phyloP scores from a whole-genome alignment of 2,888 invertebrate genomes.

The Rhingia campestris region DNA sequence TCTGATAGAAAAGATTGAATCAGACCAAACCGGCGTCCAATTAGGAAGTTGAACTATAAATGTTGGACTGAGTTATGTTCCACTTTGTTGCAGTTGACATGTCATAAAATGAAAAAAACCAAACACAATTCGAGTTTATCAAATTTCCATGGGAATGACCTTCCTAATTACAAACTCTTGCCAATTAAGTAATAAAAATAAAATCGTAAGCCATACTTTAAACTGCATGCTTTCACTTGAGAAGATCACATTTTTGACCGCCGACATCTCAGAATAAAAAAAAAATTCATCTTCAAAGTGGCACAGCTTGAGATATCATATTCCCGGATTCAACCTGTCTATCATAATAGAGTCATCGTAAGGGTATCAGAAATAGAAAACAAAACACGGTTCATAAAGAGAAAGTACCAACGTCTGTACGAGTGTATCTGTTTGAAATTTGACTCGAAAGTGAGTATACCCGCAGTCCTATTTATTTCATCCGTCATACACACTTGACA shows the following conservation, averaged over 20 bases:
- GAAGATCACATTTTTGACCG: neutral
- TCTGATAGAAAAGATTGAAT: neutral
- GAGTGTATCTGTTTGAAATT: constrained; percentile 45
- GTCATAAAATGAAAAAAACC: neutral
- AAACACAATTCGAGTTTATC: neutral
- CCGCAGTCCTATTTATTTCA: constrained; percentile 6
- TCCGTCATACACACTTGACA: constrained; percentile 48
- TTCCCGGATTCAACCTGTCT: constrained; percentile 61
- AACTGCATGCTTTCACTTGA: constrained; percentile 34
- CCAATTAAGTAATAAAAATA: constrained; percentile 4
- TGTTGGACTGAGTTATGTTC: too few species aligned
- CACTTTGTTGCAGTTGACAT: too few species aligned
- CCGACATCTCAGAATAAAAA: neutral
- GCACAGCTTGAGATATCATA: constrained; percentile 23
- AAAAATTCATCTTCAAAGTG: neutral
- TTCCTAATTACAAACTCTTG: constrained; percentile 1
- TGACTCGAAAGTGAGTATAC: constrained; percentile 45
- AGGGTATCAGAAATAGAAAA: constrained; percentile 44
- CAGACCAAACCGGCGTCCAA: neutral
- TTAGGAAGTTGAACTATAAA: constrained; percentile 11
- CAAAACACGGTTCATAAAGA: constrained; percentile 8
- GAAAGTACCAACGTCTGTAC: constrained; percentile 38
- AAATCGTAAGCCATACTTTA: neutral
- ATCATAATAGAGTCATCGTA: constrained; percentile 58
- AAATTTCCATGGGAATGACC: constrained; percentile 1